A percentile compares a stretch with the other conserved stretches of the same genome.
Conservation (phyloP, 2,113 vertebrate species). For the Aptenodytes patagonicus region DNA sequence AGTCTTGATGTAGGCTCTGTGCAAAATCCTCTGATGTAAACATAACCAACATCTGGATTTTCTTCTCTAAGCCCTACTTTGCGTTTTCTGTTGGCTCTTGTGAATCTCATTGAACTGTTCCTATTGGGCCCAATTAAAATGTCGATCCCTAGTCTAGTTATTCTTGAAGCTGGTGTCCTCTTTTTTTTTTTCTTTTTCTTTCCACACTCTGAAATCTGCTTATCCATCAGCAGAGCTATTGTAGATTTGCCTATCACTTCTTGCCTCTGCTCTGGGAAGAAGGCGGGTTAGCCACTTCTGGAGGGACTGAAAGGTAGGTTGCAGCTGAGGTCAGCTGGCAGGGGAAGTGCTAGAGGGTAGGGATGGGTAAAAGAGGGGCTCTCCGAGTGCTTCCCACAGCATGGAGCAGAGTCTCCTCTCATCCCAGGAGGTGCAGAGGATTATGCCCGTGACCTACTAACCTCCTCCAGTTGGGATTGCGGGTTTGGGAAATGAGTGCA, state of each 20-base stretch:
- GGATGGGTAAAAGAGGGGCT: neutral
- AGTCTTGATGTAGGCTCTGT: neutral
- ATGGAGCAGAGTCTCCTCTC: neutral
- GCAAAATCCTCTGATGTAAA: neutral
- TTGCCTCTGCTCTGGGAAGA: neutral
- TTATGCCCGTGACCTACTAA: conserved; percentile 44
- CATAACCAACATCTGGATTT: neutral
- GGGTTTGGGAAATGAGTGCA: neutral
- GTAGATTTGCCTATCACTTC: neutral
- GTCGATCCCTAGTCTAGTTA: neutral
- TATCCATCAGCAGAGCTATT: neutral
- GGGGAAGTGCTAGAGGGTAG: neutral
- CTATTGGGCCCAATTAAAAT: neutral
- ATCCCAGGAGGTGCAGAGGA: neutral
- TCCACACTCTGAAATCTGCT: neutral
- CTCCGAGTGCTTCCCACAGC: rapidly evolving
- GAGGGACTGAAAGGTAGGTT: neutral
- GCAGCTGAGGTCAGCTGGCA: neutral
- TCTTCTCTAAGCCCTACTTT: neutral
- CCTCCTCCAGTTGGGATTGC: neutral
- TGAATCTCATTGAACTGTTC: neutral
- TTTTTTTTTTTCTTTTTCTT: neutral
- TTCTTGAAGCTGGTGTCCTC: neutral
- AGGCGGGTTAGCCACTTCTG: neutral
- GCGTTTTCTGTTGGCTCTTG: neutral